Percentiles rank a stretch among this genome's conserved stretches.
Evolutionary conservation across 1,140 invertebrate species (phyloP).

Genomic region (Capitella teleta): DNA sequence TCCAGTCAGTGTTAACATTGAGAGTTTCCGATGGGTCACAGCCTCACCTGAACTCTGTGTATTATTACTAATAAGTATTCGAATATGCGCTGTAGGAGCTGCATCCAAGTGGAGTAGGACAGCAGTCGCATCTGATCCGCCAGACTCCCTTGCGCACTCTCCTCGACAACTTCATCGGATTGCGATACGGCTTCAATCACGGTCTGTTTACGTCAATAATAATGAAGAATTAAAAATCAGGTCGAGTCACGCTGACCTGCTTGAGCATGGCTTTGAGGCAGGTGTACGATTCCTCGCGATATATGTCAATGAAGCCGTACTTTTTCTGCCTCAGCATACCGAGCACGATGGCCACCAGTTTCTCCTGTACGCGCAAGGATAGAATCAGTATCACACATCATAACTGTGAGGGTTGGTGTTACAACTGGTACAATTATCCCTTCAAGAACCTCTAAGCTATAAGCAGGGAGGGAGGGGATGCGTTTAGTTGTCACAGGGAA

Average conservation of each 20-base stretch:
- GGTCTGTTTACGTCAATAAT: too few relatives aligned
- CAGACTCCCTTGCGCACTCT: slow-evolving; percentile 46
- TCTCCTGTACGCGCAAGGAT: slow-evolving; percentile 60
- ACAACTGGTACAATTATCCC: too few relatives aligned
- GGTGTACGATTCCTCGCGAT: slow-evolving; percentile 77
- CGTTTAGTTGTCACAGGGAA: too few relatives aligned
- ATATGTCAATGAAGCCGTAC: slow-evolving; percentile 76
- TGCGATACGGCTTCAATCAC: neutral
- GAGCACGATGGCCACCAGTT: slow-evolving; percentile 75
- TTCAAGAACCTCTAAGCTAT: too few relatives aligned
- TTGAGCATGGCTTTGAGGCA: slow-evolving; percentile 79
- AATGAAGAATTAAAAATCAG: neutral
- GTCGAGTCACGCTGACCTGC: slow-evolving; percentile 47
- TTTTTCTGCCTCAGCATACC: slow-evolving; percentile 74
- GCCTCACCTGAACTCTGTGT: slow-evolving; percentile 52
- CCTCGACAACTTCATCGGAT: neutral
- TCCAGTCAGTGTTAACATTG: too few relatives aligned
- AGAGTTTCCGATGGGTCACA: too few relatives aligned
- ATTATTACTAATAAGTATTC: slow-evolving; percentile 54
- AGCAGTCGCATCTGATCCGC: slow-evolving; percentile 56
- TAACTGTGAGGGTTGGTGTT: too few relatives aligned
- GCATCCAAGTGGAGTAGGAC: slow-evolving; percentile 66
- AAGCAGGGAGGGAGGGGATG: too few relatives aligned
- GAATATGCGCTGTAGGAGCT: slow-evolving; percentile 63
- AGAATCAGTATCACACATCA: too few relatives aligned